These are phyloP conservation scores for Oithona nana DNA, from an alignment of 2,888 invertebrate genomes.

Conservation along the genomic window DNA sequence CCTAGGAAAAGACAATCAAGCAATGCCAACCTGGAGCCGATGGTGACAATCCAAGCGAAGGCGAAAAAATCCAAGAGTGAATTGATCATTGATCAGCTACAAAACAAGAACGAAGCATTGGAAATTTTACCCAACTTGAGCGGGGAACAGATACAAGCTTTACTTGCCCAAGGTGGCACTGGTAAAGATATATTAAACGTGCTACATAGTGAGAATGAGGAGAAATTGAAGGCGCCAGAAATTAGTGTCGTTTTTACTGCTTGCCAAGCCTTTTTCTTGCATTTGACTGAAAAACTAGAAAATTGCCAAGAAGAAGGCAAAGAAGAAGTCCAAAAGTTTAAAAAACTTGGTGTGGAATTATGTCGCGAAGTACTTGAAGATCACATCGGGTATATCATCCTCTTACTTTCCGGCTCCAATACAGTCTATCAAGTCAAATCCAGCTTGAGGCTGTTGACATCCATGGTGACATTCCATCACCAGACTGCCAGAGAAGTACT, in stretches of 20 bases:
- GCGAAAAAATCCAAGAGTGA: no score
- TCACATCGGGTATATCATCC: background rate
- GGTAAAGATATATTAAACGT: background rate
- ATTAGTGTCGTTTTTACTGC: background rate
- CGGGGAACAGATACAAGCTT: no score
- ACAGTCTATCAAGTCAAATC: background rate
- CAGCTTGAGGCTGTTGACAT: background rate
- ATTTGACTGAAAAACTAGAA: background rate
- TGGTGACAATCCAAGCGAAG: no score
- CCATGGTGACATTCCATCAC: constrained; percentile 3
- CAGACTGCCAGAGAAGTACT: background rate
- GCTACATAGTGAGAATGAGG: background rate
- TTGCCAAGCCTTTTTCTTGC: background rate
- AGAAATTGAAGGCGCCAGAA: background rate
- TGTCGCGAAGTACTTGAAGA: background rate
- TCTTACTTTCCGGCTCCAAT: background rate
- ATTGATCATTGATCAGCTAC: no score
- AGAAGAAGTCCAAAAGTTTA: background rate
- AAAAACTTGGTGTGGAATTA: background rate
- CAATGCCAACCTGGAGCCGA: no score
- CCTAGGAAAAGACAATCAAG: no score
- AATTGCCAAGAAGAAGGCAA: background rate
- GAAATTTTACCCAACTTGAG: no score
- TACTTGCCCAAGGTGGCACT: background rate
- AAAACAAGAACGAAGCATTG: no score